A percentile compares a stretch with the other conserved stretches of the same genome.
Evolutionary conservation across 2,888 invertebrate species (phyloP).

Genomic region (Tribolium freemani): DNA sequence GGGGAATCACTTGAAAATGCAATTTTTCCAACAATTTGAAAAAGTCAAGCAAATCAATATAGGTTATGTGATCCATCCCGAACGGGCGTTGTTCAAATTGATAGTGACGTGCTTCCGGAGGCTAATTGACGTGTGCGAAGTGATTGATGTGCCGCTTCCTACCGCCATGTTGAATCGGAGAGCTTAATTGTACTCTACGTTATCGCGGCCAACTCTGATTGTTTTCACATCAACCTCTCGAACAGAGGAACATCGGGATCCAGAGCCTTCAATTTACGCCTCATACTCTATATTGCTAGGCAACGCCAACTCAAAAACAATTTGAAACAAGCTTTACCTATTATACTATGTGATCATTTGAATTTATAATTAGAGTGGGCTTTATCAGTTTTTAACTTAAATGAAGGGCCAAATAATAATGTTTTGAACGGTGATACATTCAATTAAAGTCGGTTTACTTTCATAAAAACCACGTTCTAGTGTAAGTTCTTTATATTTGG

Average conservation of each 20-base stretch:
- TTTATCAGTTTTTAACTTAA: too few relatives aligned
- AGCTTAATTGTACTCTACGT: constrained; percentile 64
- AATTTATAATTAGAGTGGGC: too few relatives aligned
- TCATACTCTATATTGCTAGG: too few relatives aligned
- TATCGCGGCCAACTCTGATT: constrained; percentile 51
- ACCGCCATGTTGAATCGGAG: constrained; percentile 67
- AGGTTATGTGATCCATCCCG: constrained; percentile 62
- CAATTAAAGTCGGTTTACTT: too few relatives aligned
- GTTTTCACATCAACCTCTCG: constrained; percentile 54
- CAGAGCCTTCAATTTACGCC: neutral
- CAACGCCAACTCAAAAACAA: too few relatives aligned
- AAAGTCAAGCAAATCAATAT: constrained; percentile 54
- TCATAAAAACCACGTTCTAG: too few relatives aligned
- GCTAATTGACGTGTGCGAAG: constrained; percentile 69
- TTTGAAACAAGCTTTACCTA: too few relatives aligned
- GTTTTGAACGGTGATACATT: too few relatives aligned
- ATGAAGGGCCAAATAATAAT: too few relatives aligned
- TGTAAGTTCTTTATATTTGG: too few relatives aligned
- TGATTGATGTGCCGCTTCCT: constrained; percentile 68
- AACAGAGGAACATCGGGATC: constrained; percentile 32
- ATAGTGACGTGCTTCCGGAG: constrained; percentile 69
- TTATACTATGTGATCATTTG: too few relatives aligned
- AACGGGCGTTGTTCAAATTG: constrained; percentile 66
- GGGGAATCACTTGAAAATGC: neutral
- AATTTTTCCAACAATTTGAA: constrained; percentile 42